phyloP scores from a whole-genome alignment of 2,888 invertebrate species.

The Latrodectus elegans region DNA sequence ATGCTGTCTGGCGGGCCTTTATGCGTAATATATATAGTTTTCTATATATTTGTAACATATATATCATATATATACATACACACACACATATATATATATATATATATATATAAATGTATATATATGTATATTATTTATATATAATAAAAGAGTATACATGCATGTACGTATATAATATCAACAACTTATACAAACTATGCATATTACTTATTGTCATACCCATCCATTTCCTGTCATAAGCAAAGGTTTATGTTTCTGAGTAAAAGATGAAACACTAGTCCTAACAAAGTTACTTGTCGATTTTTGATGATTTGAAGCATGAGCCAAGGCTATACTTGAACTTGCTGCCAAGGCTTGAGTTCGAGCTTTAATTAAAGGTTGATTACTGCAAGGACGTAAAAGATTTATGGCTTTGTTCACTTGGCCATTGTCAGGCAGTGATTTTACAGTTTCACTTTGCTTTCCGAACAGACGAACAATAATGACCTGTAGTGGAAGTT shows the following conservation, averaged over 20 bases:
- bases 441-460: slow-evolving; percentile 39
- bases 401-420: slow-evolving; percentile 47
- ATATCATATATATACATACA: too few relatives aligned
- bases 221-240: slow-evolving; percentile 70
- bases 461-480: slow-evolving; percentile 70
- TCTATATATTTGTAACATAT: too few relatives aligned
- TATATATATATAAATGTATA: too few relatives aligned
- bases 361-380: slow-evolving; percentile 62
- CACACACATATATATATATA: too few relatives aligned
- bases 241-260: slow-evolving; percentile 66
- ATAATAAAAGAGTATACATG: not conserved
- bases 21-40: too few relatives aligned
- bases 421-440: slow-evolving; percentile 52
- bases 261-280: slow-evolving; percentile 68
- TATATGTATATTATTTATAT: too few relatives aligned
- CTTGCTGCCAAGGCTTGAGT: slow-evolving; percentile 50
- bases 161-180: not conserved
- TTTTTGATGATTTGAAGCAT: slow-evolving; percentile 62
- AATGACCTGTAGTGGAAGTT: slow-evolving; percentile 53
- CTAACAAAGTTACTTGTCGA: slow-evolving; percentile 65
- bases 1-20: too few relatives aligned
- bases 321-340: slow-evolving; percentile 63
- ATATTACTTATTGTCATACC: slow-evolving; percentile 66
- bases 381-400: slow-evolving; percentile 65
- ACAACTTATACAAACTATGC: not conserved